phyloP scores from a whole-genome alignment of 1,140 invertebrate species.

The Macrotrachela quadricornifera region DNA sequence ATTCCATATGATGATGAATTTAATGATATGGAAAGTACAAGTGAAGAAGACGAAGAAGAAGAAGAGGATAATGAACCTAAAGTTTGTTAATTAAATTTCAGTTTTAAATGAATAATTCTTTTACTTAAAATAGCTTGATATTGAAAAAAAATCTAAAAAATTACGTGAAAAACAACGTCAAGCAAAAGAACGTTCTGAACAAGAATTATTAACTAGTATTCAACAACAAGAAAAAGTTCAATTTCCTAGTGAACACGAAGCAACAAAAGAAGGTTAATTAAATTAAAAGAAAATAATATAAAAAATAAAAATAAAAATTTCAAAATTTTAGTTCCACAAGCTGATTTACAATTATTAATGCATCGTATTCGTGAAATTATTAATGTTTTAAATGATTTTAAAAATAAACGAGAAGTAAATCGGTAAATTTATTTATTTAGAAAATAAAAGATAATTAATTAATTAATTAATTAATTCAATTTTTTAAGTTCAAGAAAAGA shows the following conservation, averaged over 20 bases:
- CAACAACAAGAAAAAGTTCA: neutral
- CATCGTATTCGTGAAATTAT: too few relatives aligned
- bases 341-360: too few relatives aligned
- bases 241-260: slow-evolving; percentile 5
- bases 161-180: slow-evolving; percentile 3
- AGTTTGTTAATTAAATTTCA: neutral
- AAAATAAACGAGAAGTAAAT: neutral
- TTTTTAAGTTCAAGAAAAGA: slow-evolving; percentile 50
- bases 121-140: neutral
- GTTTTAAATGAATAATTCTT: too few relatives aligned
- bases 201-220: neutral
- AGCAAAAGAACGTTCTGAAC: neutral
- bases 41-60: neutral
- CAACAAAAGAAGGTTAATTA: neutral
- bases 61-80: neutral
- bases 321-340: too few relatives aligned
- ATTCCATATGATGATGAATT: neutral
- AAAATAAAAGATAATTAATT: too few relatives aligned
- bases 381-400: neutral
- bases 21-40: neutral
- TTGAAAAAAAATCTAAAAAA: slow-evolving; percentile 1
- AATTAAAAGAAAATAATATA: too few relatives aligned
- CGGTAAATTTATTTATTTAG: too few relatives aligned
- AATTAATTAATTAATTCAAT: too few relatives aligned
- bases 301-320: too few relatives aligned